A percentile compares a stretch with the other conserved stretches of the same genome.
phyloP scores from a whole-genome alignment of 2,797 vertebrate genomes.

The Cirrhinus mrigala region DNA sequence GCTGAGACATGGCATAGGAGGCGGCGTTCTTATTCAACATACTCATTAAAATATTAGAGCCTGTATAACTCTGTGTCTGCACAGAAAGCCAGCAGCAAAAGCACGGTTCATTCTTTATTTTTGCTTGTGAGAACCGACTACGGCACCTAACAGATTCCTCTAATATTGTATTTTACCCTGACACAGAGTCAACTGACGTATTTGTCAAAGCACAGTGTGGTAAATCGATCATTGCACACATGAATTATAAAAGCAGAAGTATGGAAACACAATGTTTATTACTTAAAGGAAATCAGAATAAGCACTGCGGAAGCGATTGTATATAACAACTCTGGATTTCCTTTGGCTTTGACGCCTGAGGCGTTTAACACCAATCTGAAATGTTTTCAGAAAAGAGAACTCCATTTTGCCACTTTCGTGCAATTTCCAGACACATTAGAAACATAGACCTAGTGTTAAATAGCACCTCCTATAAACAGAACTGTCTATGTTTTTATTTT shows the following conservation, averaged over 20 bases:
- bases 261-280: slow-evolving; percentile 18
- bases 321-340: slow-evolving; percentile 12
- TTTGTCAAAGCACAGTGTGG: neutral
- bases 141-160: slow-evolving; percentile 1
- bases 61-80: slow-evolving; percentile 31
- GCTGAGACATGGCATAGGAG: slow-evolving; percentile 20
- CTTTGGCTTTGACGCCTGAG: slow-evolving; percentile 20
- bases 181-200: slow-evolving; percentile 6
- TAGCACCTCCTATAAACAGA: slow-evolving; percentile 19
- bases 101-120: slow-evolving; percentile 1
- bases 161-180: slow-evolving; percentile 8
- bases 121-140: neutral
- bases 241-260: slow-evolving; percentile 23
- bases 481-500: slow-evolving; percentile 10
- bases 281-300: slow-evolving; percentile 13
- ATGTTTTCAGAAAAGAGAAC: slow-evolving; percentile 7
- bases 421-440: slow-evolving; percentile 33
- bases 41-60: slow-evolving; percentile 40
- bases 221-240: slow-evolving; percentile 12
- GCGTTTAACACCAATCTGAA: slow-evolving; percentile 12
- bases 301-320: slow-evolving; percentile 1
- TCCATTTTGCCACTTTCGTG: slow-evolving; percentile 28
- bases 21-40: slow-evolving; percentile 23
- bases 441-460: slow-evolving; percentile 42
- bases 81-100: slow-evolving; percentile 25